Evolutionary conservation across 2,113 vertebrate species (phyloP).

Genomic region (Nanorana parkeri): DNA sequence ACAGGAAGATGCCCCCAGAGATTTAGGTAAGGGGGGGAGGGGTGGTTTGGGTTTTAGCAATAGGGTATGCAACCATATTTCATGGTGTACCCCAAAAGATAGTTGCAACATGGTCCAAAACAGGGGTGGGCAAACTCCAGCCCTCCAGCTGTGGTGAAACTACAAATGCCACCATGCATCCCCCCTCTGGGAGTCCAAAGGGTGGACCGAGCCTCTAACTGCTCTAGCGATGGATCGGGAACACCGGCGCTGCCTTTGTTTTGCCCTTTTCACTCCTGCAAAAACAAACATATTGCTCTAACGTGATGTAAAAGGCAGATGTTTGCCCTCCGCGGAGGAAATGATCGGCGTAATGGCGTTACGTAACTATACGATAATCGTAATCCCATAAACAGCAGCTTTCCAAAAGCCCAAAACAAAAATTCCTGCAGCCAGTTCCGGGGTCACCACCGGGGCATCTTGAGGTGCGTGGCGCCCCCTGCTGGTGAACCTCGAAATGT

Average conservation of each 20-base stretch:
- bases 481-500: neutral
- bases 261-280: neutral
- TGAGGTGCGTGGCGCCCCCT: neutral
- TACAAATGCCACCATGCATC: too few relatives aligned
- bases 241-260: neutral
- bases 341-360: neutral
- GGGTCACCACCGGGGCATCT: neutral
- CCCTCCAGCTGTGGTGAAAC: too few relatives aligned
- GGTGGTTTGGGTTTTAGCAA: too few relatives aligned
- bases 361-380: conserved; percentile 2
- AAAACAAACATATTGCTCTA: neutral
- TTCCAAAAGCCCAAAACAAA: neutral
- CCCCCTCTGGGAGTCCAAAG: too few relatives aligned
- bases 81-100: too few relatives aligned
- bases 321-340: neutral
- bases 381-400: conserved; percentile 4
- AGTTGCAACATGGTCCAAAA: too few relatives aligned
- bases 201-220: too few relatives aligned
- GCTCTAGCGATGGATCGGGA: neutral
- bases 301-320: neutral
- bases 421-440: neutral
- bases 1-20: too few relatives aligned
- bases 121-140: too few relatives aligned
- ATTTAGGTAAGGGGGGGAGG: too few relatives aligned
- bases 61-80: too few relatives aligned